Evolutionary conservation across 2,888 invertebrate genomes (phyloP), one percentile per base, ranked within the genome.

Genomic region (Dione juno): DNA sequence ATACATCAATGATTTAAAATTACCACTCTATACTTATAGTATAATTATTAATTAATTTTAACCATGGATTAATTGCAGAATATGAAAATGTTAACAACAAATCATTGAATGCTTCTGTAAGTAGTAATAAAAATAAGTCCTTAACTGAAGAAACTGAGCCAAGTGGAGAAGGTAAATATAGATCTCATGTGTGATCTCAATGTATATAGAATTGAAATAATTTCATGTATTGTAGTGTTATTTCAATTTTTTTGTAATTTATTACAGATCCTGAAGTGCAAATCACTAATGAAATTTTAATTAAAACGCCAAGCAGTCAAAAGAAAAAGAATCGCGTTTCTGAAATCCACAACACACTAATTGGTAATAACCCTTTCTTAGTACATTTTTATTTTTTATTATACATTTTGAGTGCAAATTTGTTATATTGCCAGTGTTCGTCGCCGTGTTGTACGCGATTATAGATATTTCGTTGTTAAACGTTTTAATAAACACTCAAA

Each of bases 261-360:
- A 0, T 57, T 16, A 11, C 16, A 40, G 57, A 57, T 40, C 11
- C 57, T 40, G 59, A 43, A 59, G 43, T 50, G 14, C 45, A 64
- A 57, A 16, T 50, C 9, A 2, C 1, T 40, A 59, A 50, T 41
- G 40, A 40, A 54, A 64, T 66, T 5, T 37, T 66, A 21, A 53
- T 40, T 13, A 74, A 74, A 71, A 74, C 76, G 10, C 67, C 68
- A n/a, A 41, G 28, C n/a, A 73, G 57, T 41, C 65, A 69, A 28
- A 67, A 72, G 53, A 71, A 74, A 66, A 70, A 72, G 21, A 70
- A 35, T 19, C 48, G 52, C 28, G 43, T 28, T 65, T 68, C 69
- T 11, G 45, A 35, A n/a, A 16, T 16, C 2, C n/a, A 61, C 1
- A 45, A 35, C 11, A 35, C 43, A 43, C 53, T 35, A 9, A 64